phyloP scores from a whole-genome alignment of 2,113 vertebrate genomes.

The Elgaria multicarinata region DNA sequence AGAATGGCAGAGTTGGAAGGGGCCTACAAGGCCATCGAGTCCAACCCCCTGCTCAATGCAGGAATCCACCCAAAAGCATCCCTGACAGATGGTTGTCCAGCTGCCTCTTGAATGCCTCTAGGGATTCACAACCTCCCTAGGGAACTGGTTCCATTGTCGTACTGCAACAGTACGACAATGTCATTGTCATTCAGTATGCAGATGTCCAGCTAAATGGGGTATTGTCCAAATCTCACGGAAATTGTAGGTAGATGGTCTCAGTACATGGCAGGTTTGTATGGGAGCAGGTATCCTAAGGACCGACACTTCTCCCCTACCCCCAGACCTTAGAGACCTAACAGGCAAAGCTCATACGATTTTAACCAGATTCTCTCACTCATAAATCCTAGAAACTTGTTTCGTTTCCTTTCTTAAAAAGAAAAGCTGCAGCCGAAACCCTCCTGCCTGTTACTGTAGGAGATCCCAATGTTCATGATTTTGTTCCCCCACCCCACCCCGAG shows the following conservation, averaged over 20 bases:
- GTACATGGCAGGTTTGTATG: background rate
- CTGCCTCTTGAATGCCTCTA: too few species aligned
- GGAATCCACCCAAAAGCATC: too few species aligned
- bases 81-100: too few species aligned
- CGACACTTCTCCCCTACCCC: accelerated
- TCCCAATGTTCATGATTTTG: background rate
- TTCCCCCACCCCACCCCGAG: background rate
- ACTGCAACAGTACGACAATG: too few species aligned
- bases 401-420: background rate
- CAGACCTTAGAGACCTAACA: background rate
- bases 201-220: background rate
- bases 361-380: background rate
- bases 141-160: too few species aligned
- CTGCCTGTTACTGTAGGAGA: background rate
- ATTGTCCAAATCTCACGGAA: background rate
- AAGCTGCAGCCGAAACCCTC: background rate
- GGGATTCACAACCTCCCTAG: too few species aligned
- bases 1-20: too few species aligned
- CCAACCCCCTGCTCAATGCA: too few species aligned
- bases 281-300: background rate
- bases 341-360: background rate
- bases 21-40: too few species aligned
- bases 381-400: background rate
- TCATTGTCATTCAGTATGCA: background rate
- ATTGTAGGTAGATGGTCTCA: background rate